Evolutionary conservation across 2,797 vertebrate species (phyloP), one percentile per base, ranked within the genome.

Genomic region (Dicrostonyx torquatus): DNA sequence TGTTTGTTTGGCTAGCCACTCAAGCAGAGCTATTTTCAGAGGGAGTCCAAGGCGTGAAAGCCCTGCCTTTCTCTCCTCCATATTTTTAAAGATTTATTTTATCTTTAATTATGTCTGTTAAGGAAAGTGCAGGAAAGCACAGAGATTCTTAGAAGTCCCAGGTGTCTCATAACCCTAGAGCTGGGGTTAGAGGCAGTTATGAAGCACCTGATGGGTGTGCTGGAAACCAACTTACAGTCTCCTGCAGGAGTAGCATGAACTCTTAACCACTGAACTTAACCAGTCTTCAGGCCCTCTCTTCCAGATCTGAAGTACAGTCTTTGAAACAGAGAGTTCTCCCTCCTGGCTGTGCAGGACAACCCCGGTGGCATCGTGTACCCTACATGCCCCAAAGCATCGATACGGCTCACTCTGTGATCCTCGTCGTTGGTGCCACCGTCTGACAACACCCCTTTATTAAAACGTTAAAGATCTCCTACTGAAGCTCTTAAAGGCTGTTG

Each of bases 11-110:
- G 14, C 48, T 48, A 45, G n/a, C 62, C 43, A 48, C 43, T 82
- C 29, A 75, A 91, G 29, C 13, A 94, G 84, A 95, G 43, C 89
- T 75, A 45, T 75, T 94, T 58, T 76, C 89, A 73, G 58, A 92
- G 5, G 12, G 20, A 1, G 3, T 13, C 70, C 0, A 24, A 26
- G 7, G 14, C 84, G 14, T 73, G 72, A 37, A 72, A 40, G 40
- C 48, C 70, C 9, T 40, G 12, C 55, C 7, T 89, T 18, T 86
- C 9, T 76, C 40, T 86, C 48, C 5, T 26, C 24, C 37, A 48
- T 72, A 43, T 43, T 94, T 85, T 64, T 53, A 37, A 53, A 58
- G 13, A 18, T 62, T 60, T 60, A 43, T 60, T 82, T 82, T 60
- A 17, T 29, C 40, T 82, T 43, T 40, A 43, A 60, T 62, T 43